A percentile compares a stretch with the other conserved stretches of the same genome.
phyloP scores from a whole-genome alignment of 1,140 invertebrate species.

The Goniozus legneri region DNA sequence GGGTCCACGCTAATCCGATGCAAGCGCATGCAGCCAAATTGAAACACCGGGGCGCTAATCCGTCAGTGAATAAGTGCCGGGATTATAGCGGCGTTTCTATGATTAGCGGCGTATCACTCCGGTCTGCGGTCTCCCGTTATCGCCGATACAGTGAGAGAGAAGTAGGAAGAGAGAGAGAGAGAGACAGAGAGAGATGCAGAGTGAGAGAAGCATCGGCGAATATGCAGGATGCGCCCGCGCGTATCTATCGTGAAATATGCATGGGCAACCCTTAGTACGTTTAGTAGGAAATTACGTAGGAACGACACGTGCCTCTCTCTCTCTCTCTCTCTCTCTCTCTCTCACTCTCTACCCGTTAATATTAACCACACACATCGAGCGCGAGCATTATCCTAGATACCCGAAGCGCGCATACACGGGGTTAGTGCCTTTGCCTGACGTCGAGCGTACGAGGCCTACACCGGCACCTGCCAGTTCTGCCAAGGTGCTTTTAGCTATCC shows the following conservation, averaged over 20 bases:
- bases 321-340: too few relatives aligned
- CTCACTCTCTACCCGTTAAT: slow-evolving; percentile 41
- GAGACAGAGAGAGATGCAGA: not conserved
- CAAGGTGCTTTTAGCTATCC: too few relatives aligned
- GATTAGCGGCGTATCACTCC: not conserved
- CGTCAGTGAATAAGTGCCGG: not conserved
- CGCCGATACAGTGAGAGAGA: not conserved
- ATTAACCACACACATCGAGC: slow-evolving; percentile 36
- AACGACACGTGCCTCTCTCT: slow-evolving; percentile 37
- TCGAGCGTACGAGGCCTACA: too few relatives aligned
- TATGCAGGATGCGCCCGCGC: not conserved
- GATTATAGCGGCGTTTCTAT: not conserved
- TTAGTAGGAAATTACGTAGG: slow-evolving; percentile 42
- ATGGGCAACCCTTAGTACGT: slow-evolving; percentile 38
- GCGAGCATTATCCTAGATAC: slow-evolving; percentile 28
- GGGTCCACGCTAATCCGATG: too few relatives aligned
- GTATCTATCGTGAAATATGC: slow-evolving; percentile 36
- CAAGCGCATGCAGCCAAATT: not conserved
- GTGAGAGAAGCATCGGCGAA: not conserved
- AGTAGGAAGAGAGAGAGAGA: slow-evolving; percentile 1
- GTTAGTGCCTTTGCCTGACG: slow-evolving; percentile 19
- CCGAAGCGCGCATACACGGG: slow-evolving; percentile 12
- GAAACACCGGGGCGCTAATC: not conserved
- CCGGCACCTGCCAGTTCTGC: too few relatives aligned
- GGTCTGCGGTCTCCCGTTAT: not conserved